A percentile compares a stretch with the other conserved stretches of the same genome.
phyloP scores from a whole-genome alignment of 2,113 vertebrate genomes.

The Columba livia region DNA sequence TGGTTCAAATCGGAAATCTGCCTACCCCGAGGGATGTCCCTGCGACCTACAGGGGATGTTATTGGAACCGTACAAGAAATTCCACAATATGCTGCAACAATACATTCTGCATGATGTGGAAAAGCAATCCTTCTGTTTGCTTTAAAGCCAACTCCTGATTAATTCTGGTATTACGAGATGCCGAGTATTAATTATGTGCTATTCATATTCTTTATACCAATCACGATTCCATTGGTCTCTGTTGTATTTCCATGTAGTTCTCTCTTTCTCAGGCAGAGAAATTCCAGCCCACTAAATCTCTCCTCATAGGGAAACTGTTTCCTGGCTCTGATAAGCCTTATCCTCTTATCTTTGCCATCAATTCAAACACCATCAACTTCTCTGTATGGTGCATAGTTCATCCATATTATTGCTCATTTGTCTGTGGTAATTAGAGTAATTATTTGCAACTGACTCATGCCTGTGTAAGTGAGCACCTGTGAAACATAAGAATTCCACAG shows the following conservation, averaged over 20 bases:
- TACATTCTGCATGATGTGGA: not conserved
- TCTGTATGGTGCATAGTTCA: not conserved
- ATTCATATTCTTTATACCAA: not conserved
- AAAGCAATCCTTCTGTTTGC: not conserved
- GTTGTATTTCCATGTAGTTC: not conserved
- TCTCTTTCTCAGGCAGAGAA: not conserved
- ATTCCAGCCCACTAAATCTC: not conserved
- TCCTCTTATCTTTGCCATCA: not conserved
- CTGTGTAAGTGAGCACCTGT: not conserved
- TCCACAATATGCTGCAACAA: not conserved
- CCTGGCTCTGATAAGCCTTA: not conserved
- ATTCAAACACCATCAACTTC: not conserved
- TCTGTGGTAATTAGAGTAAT: not conserved
- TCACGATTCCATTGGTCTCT: not conserved
- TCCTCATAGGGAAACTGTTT: not conserved
- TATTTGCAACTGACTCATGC: not conserved
- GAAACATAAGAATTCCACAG: too few species aligned
- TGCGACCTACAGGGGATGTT: not conserved
- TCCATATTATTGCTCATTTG: not conserved
- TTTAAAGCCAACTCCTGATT: not conserved
- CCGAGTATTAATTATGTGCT: not conserved
- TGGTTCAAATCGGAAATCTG: not conserved
- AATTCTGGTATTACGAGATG: not conserved
- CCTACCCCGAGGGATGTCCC: not conserved
- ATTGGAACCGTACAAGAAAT: not conserved